Evolutionary conservation across 2,797 vertebrate species (phyloP).

Genomic region (Muscicapa comitata): DNA sequence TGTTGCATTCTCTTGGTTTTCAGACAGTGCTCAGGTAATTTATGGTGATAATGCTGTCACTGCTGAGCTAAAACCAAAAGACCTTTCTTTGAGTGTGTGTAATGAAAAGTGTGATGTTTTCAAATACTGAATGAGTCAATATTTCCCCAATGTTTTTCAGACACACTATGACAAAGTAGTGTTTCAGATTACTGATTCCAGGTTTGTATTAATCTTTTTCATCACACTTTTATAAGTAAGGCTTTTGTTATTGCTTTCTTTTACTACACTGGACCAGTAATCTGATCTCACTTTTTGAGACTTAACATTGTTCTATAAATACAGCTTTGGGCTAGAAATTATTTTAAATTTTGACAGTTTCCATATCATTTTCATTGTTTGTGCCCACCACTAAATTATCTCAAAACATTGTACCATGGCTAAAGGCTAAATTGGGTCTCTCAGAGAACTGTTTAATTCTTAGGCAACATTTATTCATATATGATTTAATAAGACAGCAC

Average conservation of each 20-base stretch:
- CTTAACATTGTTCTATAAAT: neutral
- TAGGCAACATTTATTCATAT: neutral
- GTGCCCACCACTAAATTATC: constrained; percentile 24
- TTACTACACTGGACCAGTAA: neutral
- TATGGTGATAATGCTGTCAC: neutral
- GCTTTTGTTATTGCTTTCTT: constrained; percentile 33
- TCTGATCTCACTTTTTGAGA: neutral
- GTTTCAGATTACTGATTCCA: constrained; percentile 26
- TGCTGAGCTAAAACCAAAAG: neutral
- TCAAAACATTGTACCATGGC: neutral
- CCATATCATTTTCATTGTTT: neutral
- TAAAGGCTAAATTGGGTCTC: neutral
- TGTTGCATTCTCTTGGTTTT: neutral
- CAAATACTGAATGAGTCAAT: neutral
- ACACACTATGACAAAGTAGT: neutral
- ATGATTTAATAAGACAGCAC: constrained; percentile 4
- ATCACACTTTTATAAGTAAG: neutral
- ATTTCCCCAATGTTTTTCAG: constrained; percentile 2
- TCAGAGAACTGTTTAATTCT: constrained; percentile 21
- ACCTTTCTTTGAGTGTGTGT: neutral
- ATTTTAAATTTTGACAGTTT: constrained; percentile 4
- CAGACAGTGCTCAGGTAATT: neutral
- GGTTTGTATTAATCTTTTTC: constrained; percentile 35
- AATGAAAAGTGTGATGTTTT: constrained; percentile 11
- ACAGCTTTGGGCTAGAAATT: neutral